These are phyloP conservation scores for Hydrotaea diabolus DNA, from an alignment of 2,888 invertebrate species.

Conservation along the genomic window DNA sequence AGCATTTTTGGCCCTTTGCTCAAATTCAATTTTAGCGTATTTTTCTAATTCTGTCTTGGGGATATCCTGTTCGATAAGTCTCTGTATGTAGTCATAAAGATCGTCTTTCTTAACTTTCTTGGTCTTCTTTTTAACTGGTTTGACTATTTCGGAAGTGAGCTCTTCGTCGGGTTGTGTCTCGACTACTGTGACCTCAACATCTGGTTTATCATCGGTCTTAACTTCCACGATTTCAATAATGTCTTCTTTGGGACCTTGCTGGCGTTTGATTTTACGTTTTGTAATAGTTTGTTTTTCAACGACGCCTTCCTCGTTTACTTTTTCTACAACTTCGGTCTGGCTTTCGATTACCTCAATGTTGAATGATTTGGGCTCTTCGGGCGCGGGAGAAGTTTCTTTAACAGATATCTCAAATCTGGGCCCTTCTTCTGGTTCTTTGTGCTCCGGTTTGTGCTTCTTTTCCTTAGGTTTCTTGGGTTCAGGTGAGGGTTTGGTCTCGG, in stretches of 20 bases:
- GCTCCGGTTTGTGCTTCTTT: conserved; percentile 51
- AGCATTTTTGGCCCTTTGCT: conserved; percentile 74
- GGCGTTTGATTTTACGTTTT: conserved; percentile 80
- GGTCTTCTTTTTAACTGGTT: conserved; percentile 75
- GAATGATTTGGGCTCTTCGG: conserved; percentile 54
- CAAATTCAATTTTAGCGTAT: conserved; percentile 80
- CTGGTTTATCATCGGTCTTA: conserved; percentile 76
- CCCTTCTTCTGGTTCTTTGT: conserved; percentile 65
- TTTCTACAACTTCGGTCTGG: conserved; percentile 67
- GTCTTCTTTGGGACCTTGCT: conserved; percentile 78
- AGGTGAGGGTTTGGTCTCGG: conserved; percentile 67
- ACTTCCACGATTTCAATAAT: conserved; percentile 79
- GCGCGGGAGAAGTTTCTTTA: conserved; percentile 76
- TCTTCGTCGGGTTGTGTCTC: conserved; percentile 74
- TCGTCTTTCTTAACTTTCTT: conserved; percentile 78
- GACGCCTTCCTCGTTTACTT: conserved; percentile 75
- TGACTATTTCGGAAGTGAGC: conserved; percentile 75
- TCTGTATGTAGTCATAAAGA: conserved; percentile 78
- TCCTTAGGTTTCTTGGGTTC: conserved; percentile 65
- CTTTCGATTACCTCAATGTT: conserved; percentile 66
- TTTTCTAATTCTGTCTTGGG: conserved; percentile 80
- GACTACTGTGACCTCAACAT: conserved; percentile 76
- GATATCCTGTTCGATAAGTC: conserved; percentile 78
- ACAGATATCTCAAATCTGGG: conserved; percentile 80
- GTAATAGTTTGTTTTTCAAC: conserved; percentile 79